These are phyloP conservation scores for Pachymerium ferrugineum DNA, from an alignment of 2,888 invertebrate species.

Conservation along the genomic window DNA sequence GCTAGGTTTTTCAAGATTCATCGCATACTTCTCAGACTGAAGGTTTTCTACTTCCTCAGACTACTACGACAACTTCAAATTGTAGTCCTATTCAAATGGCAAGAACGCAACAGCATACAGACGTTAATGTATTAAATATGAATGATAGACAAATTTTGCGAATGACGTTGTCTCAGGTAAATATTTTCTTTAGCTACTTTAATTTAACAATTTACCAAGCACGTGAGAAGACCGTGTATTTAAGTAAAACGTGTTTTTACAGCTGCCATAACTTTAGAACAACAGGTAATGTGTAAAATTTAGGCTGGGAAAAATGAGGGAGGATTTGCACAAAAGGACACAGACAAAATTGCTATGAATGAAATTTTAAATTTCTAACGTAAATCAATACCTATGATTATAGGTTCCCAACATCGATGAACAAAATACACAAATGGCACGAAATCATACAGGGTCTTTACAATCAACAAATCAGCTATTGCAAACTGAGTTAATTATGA, in stretches of 20 bases:
- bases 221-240: too few species aligned
- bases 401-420: background rate
- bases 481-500: background rate
- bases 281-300: too few species aligned
- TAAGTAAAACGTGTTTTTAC: too few species aligned
- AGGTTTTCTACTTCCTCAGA: background rate
- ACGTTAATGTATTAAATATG: background rate
- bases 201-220: background rate
- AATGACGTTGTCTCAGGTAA: background rate
- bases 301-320: too few species aligned
- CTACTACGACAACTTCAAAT: background rate
- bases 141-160: background rate
- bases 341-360: too few species aligned
- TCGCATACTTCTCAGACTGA: background rate
- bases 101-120: constrained; percentile 5
- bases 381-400: background rate
- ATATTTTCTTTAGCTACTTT: background rate
- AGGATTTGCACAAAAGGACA: too few species aligned
- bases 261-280: too few species aligned
- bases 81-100: constrained; percentile 1
- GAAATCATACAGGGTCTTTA: background rate
- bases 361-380: too few species aligned
- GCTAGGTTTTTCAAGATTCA: constrained; percentile 11
- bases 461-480: background rate
- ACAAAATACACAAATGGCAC: background rate